Evolutionary conservation across 2,888 invertebrate species (phyloP).

Genomic region (Eurytoma californica): DNA sequence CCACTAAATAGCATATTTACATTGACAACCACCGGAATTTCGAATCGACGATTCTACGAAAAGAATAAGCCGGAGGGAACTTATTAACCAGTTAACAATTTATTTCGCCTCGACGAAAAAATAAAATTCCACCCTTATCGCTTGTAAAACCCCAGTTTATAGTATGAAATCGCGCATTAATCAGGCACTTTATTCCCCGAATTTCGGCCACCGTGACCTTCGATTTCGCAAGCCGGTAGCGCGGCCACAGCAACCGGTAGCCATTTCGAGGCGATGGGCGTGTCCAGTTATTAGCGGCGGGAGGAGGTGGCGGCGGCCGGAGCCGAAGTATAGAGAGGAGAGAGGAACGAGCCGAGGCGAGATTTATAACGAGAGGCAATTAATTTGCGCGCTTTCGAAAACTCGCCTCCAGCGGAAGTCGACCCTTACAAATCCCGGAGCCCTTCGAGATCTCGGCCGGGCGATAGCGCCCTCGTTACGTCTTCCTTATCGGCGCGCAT

Average conservation of each 20-base stretch:
- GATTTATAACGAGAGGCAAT: constrained; percentile 56
- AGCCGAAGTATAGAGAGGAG: constrained; percentile 1
- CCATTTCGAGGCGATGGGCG: constrained; percentile 48
- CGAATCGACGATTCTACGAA: no score
- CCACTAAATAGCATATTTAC: no score
- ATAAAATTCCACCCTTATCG: no score
- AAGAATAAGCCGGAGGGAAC: no score
- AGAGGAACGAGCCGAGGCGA: constrained; percentile 30
- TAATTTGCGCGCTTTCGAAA: constrained; percentile 43
- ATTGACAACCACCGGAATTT: no score
- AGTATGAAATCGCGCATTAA: background rate
- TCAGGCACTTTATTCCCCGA: constrained; percentile 12
- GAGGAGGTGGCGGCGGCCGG: constrained; percentile 11
- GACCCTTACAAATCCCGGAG: no score
- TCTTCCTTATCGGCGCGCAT: background rate
- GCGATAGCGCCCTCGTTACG: background rate
- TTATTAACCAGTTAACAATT: no score
- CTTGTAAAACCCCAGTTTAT: no score
- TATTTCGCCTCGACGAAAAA: no score
- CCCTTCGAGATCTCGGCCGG: no score
- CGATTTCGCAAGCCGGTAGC: constrained; percentile 33
- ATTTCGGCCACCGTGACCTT: constrained; percentile 20
- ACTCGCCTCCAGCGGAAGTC: constrained; percentile 6
- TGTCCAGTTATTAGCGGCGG: constrained; percentile 52
- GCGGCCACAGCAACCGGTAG: constrained; percentile 44